Percentiles rank a stretch among this genome's conserved stretches.
Conservation (phyloP, 2,113 vertebrate species). For the Albula glossodonta region DNA sequence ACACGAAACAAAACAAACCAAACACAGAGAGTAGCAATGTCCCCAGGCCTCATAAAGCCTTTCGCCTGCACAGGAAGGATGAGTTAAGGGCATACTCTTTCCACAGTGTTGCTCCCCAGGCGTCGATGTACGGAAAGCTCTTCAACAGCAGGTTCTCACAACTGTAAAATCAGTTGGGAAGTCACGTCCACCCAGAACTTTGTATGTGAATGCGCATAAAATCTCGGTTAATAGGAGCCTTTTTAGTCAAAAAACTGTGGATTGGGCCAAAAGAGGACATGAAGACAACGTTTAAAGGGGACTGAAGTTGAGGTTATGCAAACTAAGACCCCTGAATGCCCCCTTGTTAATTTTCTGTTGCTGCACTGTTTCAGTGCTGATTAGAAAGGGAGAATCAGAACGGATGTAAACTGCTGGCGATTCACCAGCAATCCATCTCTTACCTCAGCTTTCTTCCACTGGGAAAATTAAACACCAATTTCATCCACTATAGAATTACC, state of each 20-base stretch:
- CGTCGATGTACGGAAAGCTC: not conserved
- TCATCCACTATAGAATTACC: not conserved
- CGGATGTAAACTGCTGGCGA: not conserved
- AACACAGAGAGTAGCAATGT: not conserved
- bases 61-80: not conserved
- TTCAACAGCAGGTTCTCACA: not conserved
- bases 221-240: not conserved
- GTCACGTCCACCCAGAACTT: not conserved
- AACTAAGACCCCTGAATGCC: not conserved
- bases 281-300: not conserved
- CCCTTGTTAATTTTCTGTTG: not conserved
- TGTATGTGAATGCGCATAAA: not conserved
- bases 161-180: not conserved
- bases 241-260: not conserved
- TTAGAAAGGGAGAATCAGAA: not conserved
- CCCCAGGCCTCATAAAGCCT: not conserved
- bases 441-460: not conserved
- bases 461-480: not conserved
- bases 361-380: not conserved
- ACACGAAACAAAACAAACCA: too few relatives aligned
- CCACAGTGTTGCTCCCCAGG: not conserved
- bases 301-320: not conserved
- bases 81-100: not conserved
- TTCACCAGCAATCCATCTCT: not conserved
- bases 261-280: too few relatives aligned